phyloP scores from a whole-genome alignment of 1,140 invertebrate species.

The Micrasema minimum region DNA sequence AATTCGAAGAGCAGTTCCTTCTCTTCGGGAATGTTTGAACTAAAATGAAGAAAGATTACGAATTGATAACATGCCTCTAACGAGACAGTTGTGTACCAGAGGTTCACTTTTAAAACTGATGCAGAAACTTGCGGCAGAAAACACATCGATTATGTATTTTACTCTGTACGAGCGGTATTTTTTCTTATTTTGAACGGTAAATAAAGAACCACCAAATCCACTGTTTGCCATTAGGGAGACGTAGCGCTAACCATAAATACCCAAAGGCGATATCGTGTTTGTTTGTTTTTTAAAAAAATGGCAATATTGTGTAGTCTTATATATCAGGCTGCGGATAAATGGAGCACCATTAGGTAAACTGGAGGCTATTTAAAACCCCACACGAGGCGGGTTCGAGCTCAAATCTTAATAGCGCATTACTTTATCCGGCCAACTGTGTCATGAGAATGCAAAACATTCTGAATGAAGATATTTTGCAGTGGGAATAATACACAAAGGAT shows the following conservation, averaged over 20 bases:
- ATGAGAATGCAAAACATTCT: constrained; percentile 23
- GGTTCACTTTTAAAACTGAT: neutral
- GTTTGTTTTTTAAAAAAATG: constrained; percentile 21
- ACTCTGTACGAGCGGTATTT: neutral
- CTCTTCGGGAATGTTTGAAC: constrained; percentile 80
- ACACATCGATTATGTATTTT: constrained; percentile 12
- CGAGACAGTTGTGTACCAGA: too few species aligned
- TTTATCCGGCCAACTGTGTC: constrained; percentile 22
- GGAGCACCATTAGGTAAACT: constrained; percentile 21
- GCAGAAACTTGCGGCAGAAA: neutral
- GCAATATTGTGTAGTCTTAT: constrained; percentile 30
- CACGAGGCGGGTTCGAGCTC: constrained; percentile 7
- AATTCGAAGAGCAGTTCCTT: constrained; percentile 80
- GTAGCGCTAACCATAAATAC: constrained; percentile 5
- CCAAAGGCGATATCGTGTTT: constrained; percentile 14
- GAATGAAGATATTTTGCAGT: constrained; percentile 27
- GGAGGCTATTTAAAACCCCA: constrained; percentile 24
- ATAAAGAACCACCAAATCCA: constrained; percentile 28
- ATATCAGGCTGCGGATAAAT: constrained; percentile 18
- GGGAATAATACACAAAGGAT: neutral
- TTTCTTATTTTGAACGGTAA: neutral
- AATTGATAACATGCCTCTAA: neutral
- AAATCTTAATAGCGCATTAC: constrained; percentile 30
- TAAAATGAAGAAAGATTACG: constrained; percentile 56
- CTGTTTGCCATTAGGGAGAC: constrained; percentile 5